phyloP scores from a whole-genome alignment of 2,797 vertebrate species.

The Enteromius anoplus region DNA sequence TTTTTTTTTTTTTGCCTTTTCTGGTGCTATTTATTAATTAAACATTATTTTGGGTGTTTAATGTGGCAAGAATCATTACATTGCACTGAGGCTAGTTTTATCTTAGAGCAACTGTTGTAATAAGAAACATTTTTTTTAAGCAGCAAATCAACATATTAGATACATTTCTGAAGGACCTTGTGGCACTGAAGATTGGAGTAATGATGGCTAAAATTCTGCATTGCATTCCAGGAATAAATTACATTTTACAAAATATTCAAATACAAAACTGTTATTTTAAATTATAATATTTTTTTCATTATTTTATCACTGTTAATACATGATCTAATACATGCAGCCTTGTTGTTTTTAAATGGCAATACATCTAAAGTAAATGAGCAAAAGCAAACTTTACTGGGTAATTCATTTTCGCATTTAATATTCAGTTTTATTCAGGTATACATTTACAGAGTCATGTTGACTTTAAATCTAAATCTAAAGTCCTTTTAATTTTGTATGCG shows the following conservation, averaged over 20 bases:
- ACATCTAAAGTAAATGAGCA: background rate
- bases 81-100: background rate
- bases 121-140: background rate
- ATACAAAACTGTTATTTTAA: background rate
- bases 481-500: background rate
- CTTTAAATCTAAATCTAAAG: background rate
- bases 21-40: background rate
- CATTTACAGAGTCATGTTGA: background rate
- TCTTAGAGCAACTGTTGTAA: background rate
- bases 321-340: background rate
- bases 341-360: background rate
- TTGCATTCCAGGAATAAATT: background rate
- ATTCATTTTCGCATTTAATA: background rate
- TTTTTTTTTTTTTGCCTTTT: background rate
- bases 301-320: background rate
- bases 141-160: background rate
- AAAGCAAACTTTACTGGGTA: background rate
- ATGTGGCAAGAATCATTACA: background rate
- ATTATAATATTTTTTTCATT: background rate
- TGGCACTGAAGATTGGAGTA: background rate
- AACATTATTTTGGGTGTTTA: background rate
- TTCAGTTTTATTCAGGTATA: slow-evolving; percentile 8
- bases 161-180: background rate
- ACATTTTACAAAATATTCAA: background rate
- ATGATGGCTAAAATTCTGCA: background rate